Evolutionary conservation across 2,888 invertebrate genomes (phyloP), one percentile per base, ranked within the genome.

Genomic region (Polylopha cassiicola): DNA sequence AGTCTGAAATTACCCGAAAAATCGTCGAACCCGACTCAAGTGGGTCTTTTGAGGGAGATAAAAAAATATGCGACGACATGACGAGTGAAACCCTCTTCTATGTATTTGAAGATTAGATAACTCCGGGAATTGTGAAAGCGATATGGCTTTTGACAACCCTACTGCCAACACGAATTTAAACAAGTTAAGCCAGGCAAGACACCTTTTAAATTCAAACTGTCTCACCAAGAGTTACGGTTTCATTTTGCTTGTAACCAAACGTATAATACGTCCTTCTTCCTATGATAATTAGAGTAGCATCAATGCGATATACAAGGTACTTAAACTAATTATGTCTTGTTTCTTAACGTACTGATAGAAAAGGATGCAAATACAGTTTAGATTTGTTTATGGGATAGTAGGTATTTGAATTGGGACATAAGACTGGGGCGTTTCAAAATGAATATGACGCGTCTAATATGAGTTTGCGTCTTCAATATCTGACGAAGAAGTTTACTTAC

Each of bases 21-120:
- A 58, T 55, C 56, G 53, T 39, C 56, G 50, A 56, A 58, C 56
- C 55, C 57, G 50, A 54, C 55, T 49, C 55, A 51, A 55, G 48
- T 52, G 54, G 47, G 49, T 55, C 57, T 57, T 46, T 59, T 50
- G 49, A 53, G 56, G 65, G 47, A 62, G 60, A 69, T 68, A 72
- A 72, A 72, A 72, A 73, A 67, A 70, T 72, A 71, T 68, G 59
- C 67, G 60, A 49, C 50, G 48, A 59, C 58, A 65, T 63, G 66
- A 65, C 59, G 56, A 53, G 58, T 27, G 47, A 48, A 44, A 42
- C 47, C 47, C 53, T 48, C 50, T 55, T 52, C 48, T 53, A 60
- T 56, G 58, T 52, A 51, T 56, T 55, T 44, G 44, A 31, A 68
- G 71, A 70, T 73, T 58, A 71, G 66, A 69, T 71, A 69, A 50